Base-by-base conservation (phyloP, 2,888 invertebrate species). In the Caenorhabditis angaria region DNA sequence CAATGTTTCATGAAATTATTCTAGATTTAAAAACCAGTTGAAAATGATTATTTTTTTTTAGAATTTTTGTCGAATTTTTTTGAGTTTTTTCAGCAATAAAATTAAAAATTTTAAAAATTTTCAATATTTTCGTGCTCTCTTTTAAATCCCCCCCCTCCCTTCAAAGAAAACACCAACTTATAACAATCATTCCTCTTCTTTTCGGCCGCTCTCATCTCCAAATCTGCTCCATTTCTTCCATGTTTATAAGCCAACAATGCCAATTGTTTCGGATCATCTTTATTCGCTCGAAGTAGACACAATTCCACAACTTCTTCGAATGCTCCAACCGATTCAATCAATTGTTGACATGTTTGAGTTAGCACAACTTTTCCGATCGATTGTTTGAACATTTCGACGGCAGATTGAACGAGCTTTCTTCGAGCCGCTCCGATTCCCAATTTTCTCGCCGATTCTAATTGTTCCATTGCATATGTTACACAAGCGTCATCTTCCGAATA, bases 261-360 rank as follows among this genome's bases (percentile, higher is more conserved):
- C 68, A 93, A 91, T 84, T 93, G 92, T 82, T 94, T 93, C 0
- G 94, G 93, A 89, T 97, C 97, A n/a, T 93, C 89, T 88, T 93
- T 93, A 59, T 91, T 90, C 0, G 95, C 95, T 87, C 94, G 94
- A 10, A 92, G 91, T 1, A 93, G 91, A 82, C 94, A 93, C 28
- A 97, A 88, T 82, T 97, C 94, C 14, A 96, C 92, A 1, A 97
- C 93, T 0, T 95, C 95, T 27, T 92, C 91, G 88, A 93, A 95
- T 87, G 93, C 94, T 22, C 92, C 93, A 50, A 85, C 85, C 79
- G 62, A 57, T 28, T 73, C 73, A 6, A 69, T 60, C 32, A 73
- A 22, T 35, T 69, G 68, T 24, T 81, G 77, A 56, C 77, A 72
- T 1, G 81, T 82, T 6, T 73, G 56, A 1, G 65, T 55, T 20